These are phyloP conservation scores for Mayetiola destructor DNA, from an alignment of 2,888 invertebrate genomes.

Conservation along the genomic window DNA sequence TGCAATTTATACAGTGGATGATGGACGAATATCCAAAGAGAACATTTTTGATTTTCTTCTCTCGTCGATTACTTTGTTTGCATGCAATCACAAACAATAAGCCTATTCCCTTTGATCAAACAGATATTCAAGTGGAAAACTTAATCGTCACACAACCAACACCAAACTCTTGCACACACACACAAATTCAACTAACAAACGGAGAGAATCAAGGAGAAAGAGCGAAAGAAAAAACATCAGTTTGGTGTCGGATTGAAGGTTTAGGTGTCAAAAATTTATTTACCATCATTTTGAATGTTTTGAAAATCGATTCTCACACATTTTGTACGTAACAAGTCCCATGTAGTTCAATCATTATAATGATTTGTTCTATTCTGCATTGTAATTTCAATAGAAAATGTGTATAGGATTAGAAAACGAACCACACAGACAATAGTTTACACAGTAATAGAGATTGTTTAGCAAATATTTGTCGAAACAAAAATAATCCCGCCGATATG, in stretches of 20 bases:
- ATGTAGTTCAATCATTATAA: background rate
- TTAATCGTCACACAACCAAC: too few species aligned
- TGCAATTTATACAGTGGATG: too few species aligned
- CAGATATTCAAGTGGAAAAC: too few species aligned
- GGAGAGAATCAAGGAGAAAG: too few species aligned
- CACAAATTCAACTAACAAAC: background rate
- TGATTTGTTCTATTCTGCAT: background rate
- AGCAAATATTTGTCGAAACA: constrained; percentile 12
- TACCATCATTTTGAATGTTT: background rate
- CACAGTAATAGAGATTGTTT: constrained; percentile 11
- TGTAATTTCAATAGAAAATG: too few species aligned
- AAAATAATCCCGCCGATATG: constrained; percentile 1
- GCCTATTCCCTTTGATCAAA: too few species aligned
- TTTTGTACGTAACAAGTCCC: background rate
- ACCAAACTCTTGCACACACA: background rate
- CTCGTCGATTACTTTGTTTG: too few species aligned
- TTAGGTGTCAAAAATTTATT: background rate
- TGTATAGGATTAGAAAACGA: constrained; percentile 6
- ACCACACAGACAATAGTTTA: constrained; percentile 11
- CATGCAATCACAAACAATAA: too few species aligned
- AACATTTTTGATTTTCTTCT: too few species aligned
- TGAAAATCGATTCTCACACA: constrained; percentile 11
- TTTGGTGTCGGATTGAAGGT: background rate
- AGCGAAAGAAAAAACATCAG: background rate
- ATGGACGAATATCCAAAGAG: too few species aligned